Evolutionary conservation across 2,113 vertebrate species (phyloP).

Genomic region (Sigmodon hispidus): DNA sequence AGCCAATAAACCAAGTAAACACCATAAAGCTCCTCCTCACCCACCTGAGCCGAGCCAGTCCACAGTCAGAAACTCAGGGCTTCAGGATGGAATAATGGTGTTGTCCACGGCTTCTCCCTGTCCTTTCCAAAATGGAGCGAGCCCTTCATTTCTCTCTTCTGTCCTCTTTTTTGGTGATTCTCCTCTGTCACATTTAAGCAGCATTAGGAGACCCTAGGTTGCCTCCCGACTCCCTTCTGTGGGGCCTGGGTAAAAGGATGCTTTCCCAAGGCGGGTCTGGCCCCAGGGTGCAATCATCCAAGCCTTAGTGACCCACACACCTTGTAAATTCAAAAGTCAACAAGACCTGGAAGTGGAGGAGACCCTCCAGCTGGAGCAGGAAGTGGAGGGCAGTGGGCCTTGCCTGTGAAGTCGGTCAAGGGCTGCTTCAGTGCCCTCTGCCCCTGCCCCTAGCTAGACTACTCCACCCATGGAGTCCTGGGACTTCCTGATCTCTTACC

Average conservation of each 20-base stretch:
- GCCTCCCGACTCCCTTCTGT: neutral
- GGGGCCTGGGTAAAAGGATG: neutral
- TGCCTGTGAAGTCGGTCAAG: neutral
- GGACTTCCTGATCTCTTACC: neutral
- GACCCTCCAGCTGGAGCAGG: slow-evolving; percentile 23
- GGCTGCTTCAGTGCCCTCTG: neutral
- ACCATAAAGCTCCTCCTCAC: slow-evolving; percentile 71
- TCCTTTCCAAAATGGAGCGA: neutral
- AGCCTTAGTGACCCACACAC: slow-evolving; percentile 50
- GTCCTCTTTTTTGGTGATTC: neutral
- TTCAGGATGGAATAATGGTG: fast-evolving
- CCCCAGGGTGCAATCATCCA: neutral
- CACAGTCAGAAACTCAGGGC: neutral
- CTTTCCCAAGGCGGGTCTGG: slow-evolving; percentile 69
- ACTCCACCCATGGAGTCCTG: neutral
- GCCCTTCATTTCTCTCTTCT: neutral
- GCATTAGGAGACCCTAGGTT: neutral
- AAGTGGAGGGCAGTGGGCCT: neutral
- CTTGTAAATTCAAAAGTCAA: slow-evolving; percentile 78
- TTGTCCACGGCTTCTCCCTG: too few relatives aligned
- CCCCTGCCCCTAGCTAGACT: neutral
- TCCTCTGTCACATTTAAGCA: neutral
- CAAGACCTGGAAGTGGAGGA: slow-evolving; percentile 48
- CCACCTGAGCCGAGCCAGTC: neutral
- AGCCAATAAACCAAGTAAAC: slow-evolving; percentile 79